Conservation (phyloP, 2,888 invertebrate genomes). For the Pammene aurita region DNA sequence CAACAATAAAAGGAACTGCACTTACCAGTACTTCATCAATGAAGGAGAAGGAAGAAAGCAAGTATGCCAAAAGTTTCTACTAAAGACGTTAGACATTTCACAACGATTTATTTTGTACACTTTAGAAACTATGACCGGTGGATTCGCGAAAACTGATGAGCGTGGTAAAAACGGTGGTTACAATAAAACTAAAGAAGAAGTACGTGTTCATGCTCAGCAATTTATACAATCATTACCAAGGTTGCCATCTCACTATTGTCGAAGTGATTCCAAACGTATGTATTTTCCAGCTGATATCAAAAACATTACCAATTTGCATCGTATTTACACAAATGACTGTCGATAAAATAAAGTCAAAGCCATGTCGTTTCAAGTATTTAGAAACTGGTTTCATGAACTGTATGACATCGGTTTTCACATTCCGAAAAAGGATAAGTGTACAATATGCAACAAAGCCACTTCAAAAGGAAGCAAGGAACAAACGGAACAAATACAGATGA, state of each 20-base stretch:
- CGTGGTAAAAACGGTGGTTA: neutral
- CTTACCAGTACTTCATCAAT: slow-evolving; percentile 2
- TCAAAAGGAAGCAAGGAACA: no score
- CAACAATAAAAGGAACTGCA: no score
- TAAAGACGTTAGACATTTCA: slow-evolving; percentile 3
- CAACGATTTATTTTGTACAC: slow-evolving; percentile 5
- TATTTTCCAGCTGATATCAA: slow-evolving; percentile 21
- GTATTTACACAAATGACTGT: no score
- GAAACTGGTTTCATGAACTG: slow-evolving; percentile 17
- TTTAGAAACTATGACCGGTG: neutral
- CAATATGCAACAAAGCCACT: neutral
- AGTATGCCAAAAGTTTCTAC: slow-evolving; percentile 21
- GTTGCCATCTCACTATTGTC: slow-evolving; percentile 2
- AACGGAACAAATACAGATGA: no score
- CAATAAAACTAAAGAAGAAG: neutral
- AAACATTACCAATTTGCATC: no score
- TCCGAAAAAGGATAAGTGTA: slow-evolving; percentile 28
- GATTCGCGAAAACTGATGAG: neutral
- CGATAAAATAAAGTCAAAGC: no score
- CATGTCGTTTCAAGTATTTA: no score
- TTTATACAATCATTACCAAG: neutral
- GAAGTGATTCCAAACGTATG: neutral
- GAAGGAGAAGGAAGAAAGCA: slow-evolving; percentile 5
- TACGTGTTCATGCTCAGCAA: neutral
- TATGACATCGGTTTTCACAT: slow-evolving; percentile 21